phyloP scores from a whole-genome alignment of 2,113 vertebrate genomes.

The Pomatorhinus ruficollis region DNA sequence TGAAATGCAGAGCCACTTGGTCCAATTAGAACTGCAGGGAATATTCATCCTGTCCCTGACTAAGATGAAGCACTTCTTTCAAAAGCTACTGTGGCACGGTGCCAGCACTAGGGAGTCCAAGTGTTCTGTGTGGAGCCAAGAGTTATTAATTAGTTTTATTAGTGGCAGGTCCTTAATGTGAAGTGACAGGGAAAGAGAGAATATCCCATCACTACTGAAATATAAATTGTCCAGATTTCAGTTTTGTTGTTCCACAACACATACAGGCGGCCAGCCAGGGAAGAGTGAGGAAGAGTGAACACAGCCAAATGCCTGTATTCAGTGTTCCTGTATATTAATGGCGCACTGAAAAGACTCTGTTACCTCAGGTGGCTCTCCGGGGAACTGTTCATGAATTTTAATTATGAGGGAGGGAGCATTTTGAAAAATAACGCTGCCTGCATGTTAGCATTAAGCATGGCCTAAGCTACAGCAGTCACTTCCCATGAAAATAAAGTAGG shows the following conservation, averaged over 20 bases:
- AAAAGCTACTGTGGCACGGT: conserved; percentile 79
- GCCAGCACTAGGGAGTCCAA: conserved; percentile 84
- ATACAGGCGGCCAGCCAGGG: conserved; percentile 66
- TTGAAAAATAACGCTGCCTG: conserved; percentile 1
- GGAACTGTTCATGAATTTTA: conserved; percentile 65
- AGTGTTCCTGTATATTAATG: conserved; percentile 70
- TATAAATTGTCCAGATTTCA: conserved; percentile 78
- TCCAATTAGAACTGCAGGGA: conserved; percentile 91
- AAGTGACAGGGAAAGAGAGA: conserved; percentile 81
- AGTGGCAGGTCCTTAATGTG: conserved; percentile 84
- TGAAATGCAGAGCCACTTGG: conserved; percentile 87
- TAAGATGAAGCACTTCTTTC: conserved; percentile 92
- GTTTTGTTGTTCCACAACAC: conserved; percentile 71
- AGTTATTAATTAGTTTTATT: conserved; percentile 93
- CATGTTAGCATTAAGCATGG: not conserved
- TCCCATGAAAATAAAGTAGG: not conserved
- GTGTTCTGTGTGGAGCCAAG: conserved; percentile 80
- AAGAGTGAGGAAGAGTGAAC: conserved; percentile 53
- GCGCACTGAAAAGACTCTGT: conserved; percentile 64
- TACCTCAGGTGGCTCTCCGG: conserved; percentile 73
- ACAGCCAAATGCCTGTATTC: conserved; percentile 67
- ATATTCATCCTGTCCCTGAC: conserved; percentile 89
- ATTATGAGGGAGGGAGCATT: conserved; percentile 58
- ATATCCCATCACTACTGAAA: conserved; percentile 77
- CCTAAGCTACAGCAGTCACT: not conserved